Conservation (phyloP, 2,797 vertebrate species). For the Microctenopoma stevenorrisi region DNA sequence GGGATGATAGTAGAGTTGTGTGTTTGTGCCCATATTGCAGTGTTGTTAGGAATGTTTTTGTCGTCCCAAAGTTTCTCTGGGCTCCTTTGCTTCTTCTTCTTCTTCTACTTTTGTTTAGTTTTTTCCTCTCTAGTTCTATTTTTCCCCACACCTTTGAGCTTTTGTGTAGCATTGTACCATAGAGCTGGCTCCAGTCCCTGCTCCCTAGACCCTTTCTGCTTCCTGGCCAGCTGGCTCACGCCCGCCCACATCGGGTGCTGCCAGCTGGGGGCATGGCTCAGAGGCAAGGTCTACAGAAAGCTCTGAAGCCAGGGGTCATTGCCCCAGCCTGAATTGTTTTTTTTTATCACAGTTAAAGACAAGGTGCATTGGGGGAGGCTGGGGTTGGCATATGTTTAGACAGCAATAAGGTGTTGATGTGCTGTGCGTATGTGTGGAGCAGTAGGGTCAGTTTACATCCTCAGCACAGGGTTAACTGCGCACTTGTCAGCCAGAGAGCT, state of each 20-base stretch:
- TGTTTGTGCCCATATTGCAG: conserved; percentile 73
- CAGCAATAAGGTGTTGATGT: conserved; percentile 42
- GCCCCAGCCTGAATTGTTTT: conserved; percentile 50
- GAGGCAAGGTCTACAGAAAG: conserved; percentile 71
- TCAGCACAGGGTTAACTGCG: conserved; percentile 40
- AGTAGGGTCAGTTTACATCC: conserved; percentile 29
- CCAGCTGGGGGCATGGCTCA: conserved; percentile 79
- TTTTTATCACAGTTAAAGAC: conserved; percentile 56
- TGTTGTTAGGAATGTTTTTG: conserved; percentile 81
- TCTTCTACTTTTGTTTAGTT: conserved; percentile 27
- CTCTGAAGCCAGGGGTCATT: conserved; percentile 66
- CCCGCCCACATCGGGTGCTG: conserved; percentile 73
- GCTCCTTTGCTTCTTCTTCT: conserved; percentile 74
- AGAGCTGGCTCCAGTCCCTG: conserved; percentile 81
- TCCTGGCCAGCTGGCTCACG: conserved; percentile 83
- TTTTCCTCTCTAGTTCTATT: conserved; percentile 67
- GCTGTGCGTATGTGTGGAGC: conserved; percentile 14
- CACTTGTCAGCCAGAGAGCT: not conserved
- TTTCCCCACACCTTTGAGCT: conserved; percentile 85
- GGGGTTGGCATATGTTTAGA: conserved; percentile 54
- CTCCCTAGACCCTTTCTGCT: conserved; percentile 81
- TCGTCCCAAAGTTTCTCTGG: conserved; percentile 78
- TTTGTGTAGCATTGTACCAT: conserved; percentile 83
- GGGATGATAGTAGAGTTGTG: conserved; percentile 24
- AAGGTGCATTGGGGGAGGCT: conserved; percentile 16